Conservation (phyloP, 2,888 invertebrate species). For the Nomada flava region DNA sequence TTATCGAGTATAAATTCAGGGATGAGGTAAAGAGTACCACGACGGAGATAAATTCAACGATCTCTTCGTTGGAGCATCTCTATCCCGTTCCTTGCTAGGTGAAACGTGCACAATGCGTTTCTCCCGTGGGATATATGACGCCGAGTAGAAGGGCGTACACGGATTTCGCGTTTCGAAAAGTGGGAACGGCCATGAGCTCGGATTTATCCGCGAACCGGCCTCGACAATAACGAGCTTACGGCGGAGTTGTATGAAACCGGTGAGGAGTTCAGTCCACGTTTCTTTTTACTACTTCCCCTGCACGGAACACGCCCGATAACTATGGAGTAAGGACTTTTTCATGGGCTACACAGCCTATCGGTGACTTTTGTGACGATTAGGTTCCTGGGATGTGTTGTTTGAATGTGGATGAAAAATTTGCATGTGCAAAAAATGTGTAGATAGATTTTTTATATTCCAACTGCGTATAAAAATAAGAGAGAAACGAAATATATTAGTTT, state of each 20-base stretch:
- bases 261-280: constrained; percentile 4
- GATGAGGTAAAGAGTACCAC: not conserved
- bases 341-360: too few species aligned
- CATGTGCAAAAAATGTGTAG: too few species aligned
- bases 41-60: constrained; percentile 47
- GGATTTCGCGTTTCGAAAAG: constrained; percentile 64
- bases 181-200: constrained; percentile 43
- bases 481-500: too few species aligned
- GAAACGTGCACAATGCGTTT: constrained; percentile 43
- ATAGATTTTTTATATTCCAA: too few species aligned
- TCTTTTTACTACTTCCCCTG: not conserved
- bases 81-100: not conserved
- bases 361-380: too few species aligned
- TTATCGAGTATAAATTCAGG: constrained; percentile 22
- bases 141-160: constrained; percentile 42
- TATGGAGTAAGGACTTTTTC: too few species aligned
- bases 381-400: too few species aligned
- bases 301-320: not conserved
- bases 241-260: constrained; percentile 20
- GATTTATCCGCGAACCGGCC: constrained; percentile 51
- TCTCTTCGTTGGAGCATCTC: constrained; percentile 20
- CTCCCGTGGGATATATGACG: constrained; percentile 35
- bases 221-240: constrained; percentile 54
- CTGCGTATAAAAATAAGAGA: too few species aligned
- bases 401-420: too few species aligned